Base-by-base conservation (phyloP, 2,113 vertebrate species). In the Tragelaphus imberbis region DNA sequence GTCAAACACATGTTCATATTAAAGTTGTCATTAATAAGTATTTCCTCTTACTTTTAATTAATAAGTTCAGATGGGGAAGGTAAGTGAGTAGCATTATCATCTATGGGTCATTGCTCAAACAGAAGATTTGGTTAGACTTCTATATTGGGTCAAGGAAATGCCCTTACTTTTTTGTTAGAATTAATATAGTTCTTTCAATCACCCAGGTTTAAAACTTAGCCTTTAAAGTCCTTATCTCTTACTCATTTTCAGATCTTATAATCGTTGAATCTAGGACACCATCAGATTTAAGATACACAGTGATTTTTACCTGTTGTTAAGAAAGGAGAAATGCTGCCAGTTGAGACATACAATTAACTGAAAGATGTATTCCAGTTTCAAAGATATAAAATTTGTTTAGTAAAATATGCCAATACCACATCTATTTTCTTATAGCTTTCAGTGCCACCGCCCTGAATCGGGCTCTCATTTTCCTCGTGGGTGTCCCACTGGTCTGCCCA, bases 141-240 rank as follows among this genome's bases (percentile, higher is more conserved):
- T 16, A 14, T 77, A 7, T n/a, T 19, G 5, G 40, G 23, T 88
- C 65, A 47, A 92, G 53, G 65, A 61, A 96, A 84, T 19, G 16
- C 75, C 51, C 49, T 10, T 63, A 30, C 55, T 77, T 87, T 79
- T 84, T 81, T 82, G 55, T 91, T 87, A 71, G 44, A 79, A 89
- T 86, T 88, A 93, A 85, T 40, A 55, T 63, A 82, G 15, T 49
- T 95, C 65, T 90, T 88, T 87, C 49, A n/a, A 3, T 85, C 30
- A 82, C 36, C 49, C 47, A 71, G 63, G 47, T 88, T 91, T 94
- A 87, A 87, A 88, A 89, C 33, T 87, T 87, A 84, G 59, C 63
- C 71, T 94, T 88, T 95, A 91, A 84, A 77, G 90, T 89, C 90
- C 56, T 68, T 88, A 82, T 80, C 92, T 95, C 82, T 95, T 88